These are phyloP conservation scores for Brachionus paranguensis DNA, from an alignment of 1,140 invertebrate genomes.

Conservation along the genomic window DNA sequence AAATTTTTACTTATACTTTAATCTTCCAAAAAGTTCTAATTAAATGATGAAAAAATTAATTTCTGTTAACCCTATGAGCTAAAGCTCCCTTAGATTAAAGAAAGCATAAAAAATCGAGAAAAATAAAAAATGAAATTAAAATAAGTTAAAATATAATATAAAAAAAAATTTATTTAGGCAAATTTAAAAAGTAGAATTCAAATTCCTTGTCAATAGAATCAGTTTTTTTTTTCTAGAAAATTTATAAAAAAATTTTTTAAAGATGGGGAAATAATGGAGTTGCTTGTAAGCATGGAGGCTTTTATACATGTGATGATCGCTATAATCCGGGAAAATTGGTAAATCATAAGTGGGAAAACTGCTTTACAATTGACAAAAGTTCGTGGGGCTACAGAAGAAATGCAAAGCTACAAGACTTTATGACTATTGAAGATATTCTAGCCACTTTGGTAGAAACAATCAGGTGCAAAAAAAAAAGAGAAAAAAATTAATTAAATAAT, in stretches of 20 bases:
- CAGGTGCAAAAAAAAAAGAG: background rate
- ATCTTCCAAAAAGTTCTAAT: too few species aligned
- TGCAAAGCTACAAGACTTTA: conserved; percentile 65
- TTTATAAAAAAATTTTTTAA: background rate
- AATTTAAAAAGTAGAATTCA: too few species aligned
- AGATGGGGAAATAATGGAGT: conserved; percentile 68
- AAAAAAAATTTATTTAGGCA: too few species aligned
- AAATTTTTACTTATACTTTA: too few species aligned
- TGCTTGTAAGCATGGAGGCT: conserved; percentile 77
- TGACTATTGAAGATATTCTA: conserved; percentile 67
- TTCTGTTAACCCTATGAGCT: too few species aligned
- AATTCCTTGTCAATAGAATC: background rate
- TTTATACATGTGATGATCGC: conserved; percentile 71
- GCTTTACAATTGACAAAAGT: conserved; percentile 75
- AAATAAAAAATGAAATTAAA: too few species aligned
- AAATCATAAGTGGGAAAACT: conserved; percentile 57
- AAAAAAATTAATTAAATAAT: background rate
- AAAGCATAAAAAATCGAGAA: too few species aligned
- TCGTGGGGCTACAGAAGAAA: conserved; percentile 69
- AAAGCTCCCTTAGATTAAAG: too few species aligned
- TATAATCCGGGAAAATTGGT: conserved; percentile 67
- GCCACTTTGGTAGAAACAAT: conserved; percentile 70
- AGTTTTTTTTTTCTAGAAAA: background rate
- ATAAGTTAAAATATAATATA: too few species aligned
- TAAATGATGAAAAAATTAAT: too few species aligned